Evolutionary conservation across 2,113 vertebrate genomes (phyloP), one percentile per base, ranked within the genome.

Genomic region (Fulica atra): DNA sequence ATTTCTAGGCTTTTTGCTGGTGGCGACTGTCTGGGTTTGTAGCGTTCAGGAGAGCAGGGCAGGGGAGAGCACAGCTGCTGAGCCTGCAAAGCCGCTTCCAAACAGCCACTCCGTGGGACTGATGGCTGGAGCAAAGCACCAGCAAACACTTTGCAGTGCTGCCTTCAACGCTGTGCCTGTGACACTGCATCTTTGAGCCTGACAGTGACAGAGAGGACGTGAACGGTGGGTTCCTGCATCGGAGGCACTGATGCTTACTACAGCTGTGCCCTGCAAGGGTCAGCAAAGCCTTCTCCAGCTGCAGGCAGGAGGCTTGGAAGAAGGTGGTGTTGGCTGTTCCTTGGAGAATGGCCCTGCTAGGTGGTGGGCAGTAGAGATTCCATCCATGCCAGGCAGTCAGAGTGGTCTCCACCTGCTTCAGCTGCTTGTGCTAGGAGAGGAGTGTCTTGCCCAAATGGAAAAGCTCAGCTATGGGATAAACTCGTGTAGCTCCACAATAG

Each of bases 1-100:
- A 76, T 92, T 95, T 97, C 73, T 95, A 78, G 91, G 89, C n/a
- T 80, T 92, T 92, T 92, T 66, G 92, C 93, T 97, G 82, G 88
- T 91, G 87, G 87, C 91, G 80, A 13, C 50, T n/a, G 0, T 71
- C 8, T 4, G 68, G 80, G 80, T 84, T 60, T 54, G 54, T 48
- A 69, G 56, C 61, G 3, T 71, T 83, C 18, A 4, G 76, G 23
- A 69, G 54, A 42, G 60, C 54, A 9, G 69, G 48, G 80, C 83
- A 81, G 77, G n/a, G 38, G 60, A 70, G 61, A 40, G 31, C 87
- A 19, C 46, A 33, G 69, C 85, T 92, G 88, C 92, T 57, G 80
- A 93, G 65, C 83, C 69, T 64, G 29, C 7, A 33, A 77, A 92
- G 74, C 36, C 26, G 7, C 70, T 94, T 66, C 79, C 51, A 80